Conservation (phyloP, 2,888 invertebrate species). For the Orthosia gothica region DNA sequence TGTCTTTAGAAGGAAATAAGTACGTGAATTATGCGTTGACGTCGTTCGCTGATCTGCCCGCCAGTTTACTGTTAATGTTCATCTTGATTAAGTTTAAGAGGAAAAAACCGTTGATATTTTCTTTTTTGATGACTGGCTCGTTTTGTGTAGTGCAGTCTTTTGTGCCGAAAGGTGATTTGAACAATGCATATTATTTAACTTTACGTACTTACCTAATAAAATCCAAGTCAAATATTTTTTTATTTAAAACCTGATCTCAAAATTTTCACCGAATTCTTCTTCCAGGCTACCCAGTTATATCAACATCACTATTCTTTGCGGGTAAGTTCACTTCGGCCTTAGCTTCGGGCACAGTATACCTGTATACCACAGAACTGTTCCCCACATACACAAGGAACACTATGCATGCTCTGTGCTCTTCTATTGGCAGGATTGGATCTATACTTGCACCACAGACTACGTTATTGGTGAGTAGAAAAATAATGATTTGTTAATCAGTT, state of each 20-base stretch:
- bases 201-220: too few relatives aligned
- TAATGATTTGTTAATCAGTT: too few relatives aligned
- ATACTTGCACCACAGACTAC: conserved; percentile 91
- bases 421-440: conserved; percentile 89
- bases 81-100: conserved; percentile 89
- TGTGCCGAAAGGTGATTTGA: conserved; percentile 63
- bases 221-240: too few relatives aligned
- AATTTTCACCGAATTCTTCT: too few relatives aligned
- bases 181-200: neutral
- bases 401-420: conserved; percentile 91
- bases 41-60: conserved; percentile 91
- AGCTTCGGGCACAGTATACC: conserved; percentile 90
- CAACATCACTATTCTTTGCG: conserved; percentile 83
- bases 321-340: conserved; percentile 90
- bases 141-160: conserved; percentile 66
- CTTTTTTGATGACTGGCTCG: conserved; percentile 61
- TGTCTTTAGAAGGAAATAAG: conserved; percentile 93
- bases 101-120: conserved; percentile 81
- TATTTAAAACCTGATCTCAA: too few relatives aligned
- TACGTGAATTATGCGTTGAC: conserved; percentile 94
- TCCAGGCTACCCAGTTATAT: conserved; percentile 67
- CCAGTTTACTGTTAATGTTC: conserved; percentile 88
- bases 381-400: conserved; percentile 92
- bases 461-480: conserved; percentile 35
- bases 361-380: conserved; percentile 80